Conservation (phyloP, 2,113 vertebrate genomes). For the Hemichromis elongatus region DNA sequence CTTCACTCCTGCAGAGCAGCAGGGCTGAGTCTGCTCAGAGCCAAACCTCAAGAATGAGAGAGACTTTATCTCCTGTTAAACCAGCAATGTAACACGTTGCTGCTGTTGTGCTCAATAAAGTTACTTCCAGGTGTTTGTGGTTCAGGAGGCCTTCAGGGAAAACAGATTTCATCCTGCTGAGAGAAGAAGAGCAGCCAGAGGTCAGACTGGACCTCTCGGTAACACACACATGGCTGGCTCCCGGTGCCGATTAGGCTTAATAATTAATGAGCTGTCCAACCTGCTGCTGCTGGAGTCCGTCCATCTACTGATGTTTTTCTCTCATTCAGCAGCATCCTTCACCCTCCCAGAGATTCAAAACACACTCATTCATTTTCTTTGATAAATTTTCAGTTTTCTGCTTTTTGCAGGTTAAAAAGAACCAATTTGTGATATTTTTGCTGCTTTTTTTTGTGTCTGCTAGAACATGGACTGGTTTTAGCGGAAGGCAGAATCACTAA, state of each 20-base stretch:
- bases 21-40: background rate
- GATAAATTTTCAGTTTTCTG: background rate
- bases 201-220: background rate
- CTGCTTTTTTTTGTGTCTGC: background rate
- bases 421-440: too few species aligned
- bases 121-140: slow-evolving; percentile 24
- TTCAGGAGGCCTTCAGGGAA: background rate
- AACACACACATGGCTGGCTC: background rate
- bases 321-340: background rate
- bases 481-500: background rate
- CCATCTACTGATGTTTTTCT: background rate
- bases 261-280: slow-evolving; percentile 44
- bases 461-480: background rate
- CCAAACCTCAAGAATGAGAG: background rate
- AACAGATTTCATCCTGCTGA: slow-evolving; percentile 27
- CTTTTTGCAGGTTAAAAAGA: background rate
- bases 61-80: background rate
- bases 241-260: slow-evolving; percentile 46
- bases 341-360: background rate
- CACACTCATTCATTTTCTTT: background rate
- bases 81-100: background rate
- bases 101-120: background rate
- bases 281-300: slow-evolving; percentile 6
- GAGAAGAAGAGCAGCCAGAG: slow-evolving; percentile 6
- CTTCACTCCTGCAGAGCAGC: background rate